A percentile compares a stretch with the other conserved stretches of the same genome.
phyloP scores from a whole-genome alignment of 2,113 vertebrate genomes.

The Pangasianodon gigas region DNA sequence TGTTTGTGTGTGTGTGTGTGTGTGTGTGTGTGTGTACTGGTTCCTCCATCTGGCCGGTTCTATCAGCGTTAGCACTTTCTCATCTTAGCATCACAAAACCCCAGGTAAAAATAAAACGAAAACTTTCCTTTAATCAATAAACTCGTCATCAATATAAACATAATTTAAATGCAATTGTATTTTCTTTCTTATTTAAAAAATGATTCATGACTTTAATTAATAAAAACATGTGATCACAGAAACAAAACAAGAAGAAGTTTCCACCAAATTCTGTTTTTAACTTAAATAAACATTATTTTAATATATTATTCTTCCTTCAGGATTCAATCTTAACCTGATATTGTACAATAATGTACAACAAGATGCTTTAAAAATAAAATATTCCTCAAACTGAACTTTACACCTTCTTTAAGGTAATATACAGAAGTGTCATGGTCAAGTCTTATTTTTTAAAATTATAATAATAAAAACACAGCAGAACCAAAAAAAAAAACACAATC shows the following conservation, averaged over 20 bases:
- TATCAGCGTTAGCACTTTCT: not conserved
- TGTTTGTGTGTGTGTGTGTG: not conserved
- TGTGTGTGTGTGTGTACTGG: not conserved
- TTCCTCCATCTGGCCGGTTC: not conserved
- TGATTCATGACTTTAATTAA: not conserved
- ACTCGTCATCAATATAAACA: not conserved
- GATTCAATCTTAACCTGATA: not conserved
- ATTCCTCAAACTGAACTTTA: not conserved
- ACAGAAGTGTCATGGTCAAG: not conserved
- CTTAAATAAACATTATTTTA: not conserved
- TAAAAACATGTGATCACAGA: not conserved
- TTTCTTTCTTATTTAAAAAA: not conserved
- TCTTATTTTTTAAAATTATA: not conserved
- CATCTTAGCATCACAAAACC: not conserved
- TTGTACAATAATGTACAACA: not conserved
- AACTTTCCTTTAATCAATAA: not conserved
- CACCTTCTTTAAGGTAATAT: not conserved
- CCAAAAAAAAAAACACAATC: not conserved
- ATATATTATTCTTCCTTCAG: not conserved
- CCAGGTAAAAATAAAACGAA: no score
- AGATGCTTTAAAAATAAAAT: not conserved
- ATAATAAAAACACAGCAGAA: constrained; percentile 11
- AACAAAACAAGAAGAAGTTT: not conserved
- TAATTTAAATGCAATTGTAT: not conserved
- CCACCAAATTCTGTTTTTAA: not conserved